Evolutionary conservation across 2,113 vertebrate genomes (phyloP), one percentile per base, ranked within the genome.

Genomic region (Psilopogon haemacephalus): DNA sequence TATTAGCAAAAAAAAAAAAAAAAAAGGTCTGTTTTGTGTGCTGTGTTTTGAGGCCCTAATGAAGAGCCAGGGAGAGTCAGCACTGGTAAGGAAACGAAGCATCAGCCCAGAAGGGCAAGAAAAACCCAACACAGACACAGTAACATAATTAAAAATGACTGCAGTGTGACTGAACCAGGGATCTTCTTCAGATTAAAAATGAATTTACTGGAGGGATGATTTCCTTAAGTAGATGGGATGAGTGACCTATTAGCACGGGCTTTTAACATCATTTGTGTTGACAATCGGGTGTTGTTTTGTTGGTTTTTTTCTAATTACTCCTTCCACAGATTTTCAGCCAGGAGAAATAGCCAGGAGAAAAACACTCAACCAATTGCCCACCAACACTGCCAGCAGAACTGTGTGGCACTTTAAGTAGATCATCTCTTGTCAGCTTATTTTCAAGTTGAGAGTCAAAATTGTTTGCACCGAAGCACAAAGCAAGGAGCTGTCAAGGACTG

Each of bases 281-380:
- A 77, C 75, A 88, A 33, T 26, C n/a, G n/a, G n/a, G n/a, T n/a
- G n/a, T n/a, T n/a, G n/a, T n/a, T n/a, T n/a, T n/a, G n/a, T n/a
- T n/a, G n/a, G n/a, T 88, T 92, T 94, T 94, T 85, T 87, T 63
- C 46, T 80, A 95, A 78, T 92, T 92, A 58, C 52, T 88, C 32
- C 58, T 42, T 58, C 52, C 88, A 76, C 27, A 91, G 75, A 75
- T 78, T 86, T 95, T 84, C 17, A 87, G 32, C 60, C 69, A 62
- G 32, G 26, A 88, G 56, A 76, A 88, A 55, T 3, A 86, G 42
- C 27, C 56, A 86, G 60, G 83, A 90, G 85, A 89, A 70, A 83
- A 77, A 24, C 56, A 77, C 46, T 80, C 83, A 52, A 48, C 37
- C 84, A 74, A 72, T 28, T 6, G 24, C 20, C 60, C n/a, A 42